These are phyloP conservation scores for Sarcophaga carnaria DNA, from an alignment of 2,888 invertebrate genomes.

Conservation along the genomic window DNA sequence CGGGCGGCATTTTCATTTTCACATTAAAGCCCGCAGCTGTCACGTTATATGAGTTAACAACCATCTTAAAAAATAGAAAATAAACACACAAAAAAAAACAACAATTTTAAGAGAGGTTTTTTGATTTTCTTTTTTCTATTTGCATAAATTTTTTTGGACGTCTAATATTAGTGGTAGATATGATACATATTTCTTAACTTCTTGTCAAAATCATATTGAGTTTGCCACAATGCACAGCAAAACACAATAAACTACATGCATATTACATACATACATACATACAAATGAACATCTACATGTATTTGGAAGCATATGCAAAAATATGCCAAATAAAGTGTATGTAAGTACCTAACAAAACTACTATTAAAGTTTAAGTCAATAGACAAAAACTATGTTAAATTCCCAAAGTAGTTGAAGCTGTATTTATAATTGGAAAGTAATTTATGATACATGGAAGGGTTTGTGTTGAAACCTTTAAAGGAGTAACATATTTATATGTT, in stretches of 20 bases:
- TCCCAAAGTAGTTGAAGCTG: background rate
- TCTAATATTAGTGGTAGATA: conserved; percentile 32
- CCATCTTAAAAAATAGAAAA: conserved; percentile 50
- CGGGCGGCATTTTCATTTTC: conserved; percentile 76
- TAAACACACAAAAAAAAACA: conserved; percentile 39
- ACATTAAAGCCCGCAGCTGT: conserved; percentile 78
- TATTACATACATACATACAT: background rate
- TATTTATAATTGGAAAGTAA: background rate
- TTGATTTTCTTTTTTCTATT: conserved; percentile 15
- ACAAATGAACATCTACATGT: background rate
- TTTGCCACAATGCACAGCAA: conserved; percentile 46
- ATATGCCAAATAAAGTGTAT: conserved; percentile 48
- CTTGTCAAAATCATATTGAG: conserved; percentile 63
- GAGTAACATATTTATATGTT: no score
- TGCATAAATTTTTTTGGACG: conserved; percentile 25
- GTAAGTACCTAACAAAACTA: conserved; percentile 59
- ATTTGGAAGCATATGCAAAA: conserved; percentile 15
- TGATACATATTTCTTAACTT: conserved; percentile 60
- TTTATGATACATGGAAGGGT: background rate
- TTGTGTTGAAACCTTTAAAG: background rate
- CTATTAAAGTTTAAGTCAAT: conserved; percentile 56
- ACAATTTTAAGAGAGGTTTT: conserved; percentile 35
- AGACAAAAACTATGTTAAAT: conserved; percentile 39
- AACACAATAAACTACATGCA: conserved; percentile 33
- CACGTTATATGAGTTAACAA: conserved; percentile 74